Conservation (phyloP, 2,888 invertebrate genomes). For the Dermolepida albohirtum region DNA sequence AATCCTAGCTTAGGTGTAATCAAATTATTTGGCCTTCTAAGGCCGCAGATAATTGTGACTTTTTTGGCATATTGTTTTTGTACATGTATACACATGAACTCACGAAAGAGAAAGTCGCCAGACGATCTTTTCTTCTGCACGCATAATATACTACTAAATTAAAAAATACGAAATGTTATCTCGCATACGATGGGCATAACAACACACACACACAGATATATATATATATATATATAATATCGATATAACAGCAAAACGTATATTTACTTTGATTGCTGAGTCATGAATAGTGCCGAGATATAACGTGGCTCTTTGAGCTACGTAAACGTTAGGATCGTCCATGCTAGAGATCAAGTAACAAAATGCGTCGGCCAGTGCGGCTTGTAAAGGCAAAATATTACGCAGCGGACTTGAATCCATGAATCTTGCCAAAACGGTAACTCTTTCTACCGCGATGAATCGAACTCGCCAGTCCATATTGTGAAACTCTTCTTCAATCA, state of each 20-base stretch:
- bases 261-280: conserved; percentile 81
- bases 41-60: no score
- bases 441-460: conserved; percentile 95
- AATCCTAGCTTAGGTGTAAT: no score
- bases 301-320: conserved; percentile 92
- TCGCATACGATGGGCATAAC: no score
- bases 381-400: conserved; percentile 86
- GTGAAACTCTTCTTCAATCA: conserved; percentile 96
- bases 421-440: conserved; percentile 91
- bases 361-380: conserved; percentile 95
- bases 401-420: conserved; percentile 91
- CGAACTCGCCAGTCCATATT: conserved; percentile 88
- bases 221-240: no score
- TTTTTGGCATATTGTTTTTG: no score
- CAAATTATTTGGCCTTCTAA: no score
- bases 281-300: conserved; percentile 95
- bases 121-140: no score
- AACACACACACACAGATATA: no score
- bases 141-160: no score
- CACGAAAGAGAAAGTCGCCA: no score
- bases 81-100: no score
- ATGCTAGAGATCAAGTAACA: conserved; percentile 96
- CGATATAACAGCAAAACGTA: conserved; percentile 3
- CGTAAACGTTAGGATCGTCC: conserved; percentile 95
- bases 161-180: no score